Base-by-base conservation (phyloP, 2,888 invertebrate genomes). In the Myopa testacea region DNA sequence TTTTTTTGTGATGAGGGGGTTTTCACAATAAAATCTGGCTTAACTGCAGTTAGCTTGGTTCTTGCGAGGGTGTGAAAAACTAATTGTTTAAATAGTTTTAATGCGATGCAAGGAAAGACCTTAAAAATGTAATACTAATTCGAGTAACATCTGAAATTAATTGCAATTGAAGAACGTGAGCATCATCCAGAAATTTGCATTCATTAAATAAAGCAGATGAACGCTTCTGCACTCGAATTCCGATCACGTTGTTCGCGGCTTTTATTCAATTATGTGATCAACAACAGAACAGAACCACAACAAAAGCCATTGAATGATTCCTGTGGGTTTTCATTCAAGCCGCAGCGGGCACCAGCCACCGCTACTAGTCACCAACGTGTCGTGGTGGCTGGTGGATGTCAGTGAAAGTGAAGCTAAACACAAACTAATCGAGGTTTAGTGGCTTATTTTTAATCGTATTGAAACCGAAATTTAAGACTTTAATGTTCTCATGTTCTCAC, bases 261-360 rank as follows among this genome's bases (percentile, higher is more conserved):
- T 72, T 73, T 68, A 73, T 73, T 73, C 77, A 77, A 77, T 77
- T 77, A 68, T 55, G 72, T 65, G 38, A 19, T 55, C 67, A 58
- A 68, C 5, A 14, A 52, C 34, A 52, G 34, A 37, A 45, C 16
- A 6, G 12, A n/a, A 37, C 50, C 19, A 50, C 40, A 75, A 50
- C 34, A 34, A 16, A 26, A 58, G 4, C 63, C 16, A 16, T 26
- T 14, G 45, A 45, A 45, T 45, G 45, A 45, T 8, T 45, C 10
- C 10, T 45, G 45, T 45, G 10, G 45, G 45, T 10, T 1, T 8
- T 45, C 10, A 45, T 45, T 45, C 45, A 45, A 45, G 45, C 6
- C 45, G 1, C 45, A 45, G 37, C 65, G 38, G 62, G 50, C 8
- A 6, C 62, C 62, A 19, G 10, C 1, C 19, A 26, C 26, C 16